These are phyloP conservation scores for Hirudinaria manillensis DNA, from an alignment of 2,888 invertebrate genomes.

Conservation along the genomic window DNA sequence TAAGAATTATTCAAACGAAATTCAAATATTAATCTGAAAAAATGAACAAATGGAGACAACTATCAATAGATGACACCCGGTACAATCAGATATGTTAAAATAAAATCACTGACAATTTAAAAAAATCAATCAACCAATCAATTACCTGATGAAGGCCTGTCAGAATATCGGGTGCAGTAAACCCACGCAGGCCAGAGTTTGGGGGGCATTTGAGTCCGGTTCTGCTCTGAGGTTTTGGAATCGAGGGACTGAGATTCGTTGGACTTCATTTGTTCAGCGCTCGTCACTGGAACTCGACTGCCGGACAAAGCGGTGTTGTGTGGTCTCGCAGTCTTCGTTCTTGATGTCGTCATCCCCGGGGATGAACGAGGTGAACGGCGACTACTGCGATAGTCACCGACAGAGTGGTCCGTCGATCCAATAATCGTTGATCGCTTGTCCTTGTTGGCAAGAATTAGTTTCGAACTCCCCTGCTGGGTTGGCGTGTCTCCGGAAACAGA, in stretches of 20 bases:
- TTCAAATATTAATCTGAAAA: too few species aligned
- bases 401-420: too few species aligned
- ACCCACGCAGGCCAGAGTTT: constrained; percentile 74
- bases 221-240: not conserved
- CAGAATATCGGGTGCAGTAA: constrained; percentile 81
- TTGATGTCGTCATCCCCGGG: not conserved
- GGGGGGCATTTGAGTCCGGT: not conserved
- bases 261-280: not conserved
- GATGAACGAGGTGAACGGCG: not conserved
- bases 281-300: not conserved
- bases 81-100: too few species aligned
- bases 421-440: too few species aligned
- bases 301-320: not conserved
- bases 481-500: too few species aligned
- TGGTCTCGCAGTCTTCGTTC: not conserved
- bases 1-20: too few species aligned
- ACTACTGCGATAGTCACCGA: too few species aligned
- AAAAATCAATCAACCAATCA: too few species aligned
- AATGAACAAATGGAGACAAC: too few species aligned
- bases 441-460: too few species aligned
- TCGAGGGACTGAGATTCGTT: not conserved
- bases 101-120: too few species aligned
- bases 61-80: not conserved
- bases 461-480: too few species aligned
- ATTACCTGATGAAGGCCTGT: constrained; percentile 57